Conservation (phyloP, 2,888 invertebrate genomes). For the Ametastegia equiseti region DNA sequence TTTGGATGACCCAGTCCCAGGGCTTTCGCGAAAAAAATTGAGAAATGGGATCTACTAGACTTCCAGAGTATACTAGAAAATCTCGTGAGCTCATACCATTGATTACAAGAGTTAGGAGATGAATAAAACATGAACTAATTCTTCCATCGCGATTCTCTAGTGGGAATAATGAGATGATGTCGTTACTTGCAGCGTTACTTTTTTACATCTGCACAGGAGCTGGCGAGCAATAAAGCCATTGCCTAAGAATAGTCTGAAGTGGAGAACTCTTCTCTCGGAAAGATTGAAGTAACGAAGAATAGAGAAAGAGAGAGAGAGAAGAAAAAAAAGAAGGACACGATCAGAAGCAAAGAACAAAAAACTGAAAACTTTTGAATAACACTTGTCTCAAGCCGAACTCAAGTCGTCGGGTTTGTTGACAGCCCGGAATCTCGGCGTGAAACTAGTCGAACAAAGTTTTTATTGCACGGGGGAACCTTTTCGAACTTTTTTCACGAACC, state of each 20-base stretch:
- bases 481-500: slow-evolving; percentile 9
- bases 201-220: not conserved
- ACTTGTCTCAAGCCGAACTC: slow-evolving; percentile 37
- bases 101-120: not conserved
- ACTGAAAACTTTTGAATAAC: slow-evolving; percentile 39
- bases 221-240: slow-evolving; percentile 13
- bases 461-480: slow-evolving; percentile 21
- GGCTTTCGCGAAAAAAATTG: too few species aligned
- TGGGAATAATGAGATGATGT: not conserved
- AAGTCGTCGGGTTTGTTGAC: slow-evolving; percentile 40
- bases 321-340: not conserved
- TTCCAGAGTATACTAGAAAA: not conserved
- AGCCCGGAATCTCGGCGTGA: slow-evolving; percentile 40
- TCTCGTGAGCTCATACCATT: not conserved
- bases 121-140: slow-evolving; percentile 2
- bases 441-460: slow-evolving; percentile 44
- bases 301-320: not conserved
- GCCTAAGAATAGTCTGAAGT: slow-evolving; percentile 9
- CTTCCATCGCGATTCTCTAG: not conserved
- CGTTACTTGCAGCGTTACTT: slow-evolving; percentile 23
- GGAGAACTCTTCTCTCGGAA: not conserved
- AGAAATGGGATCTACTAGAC: too few species aligned
- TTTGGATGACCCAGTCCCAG: too few species aligned
- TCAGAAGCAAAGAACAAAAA: not conserved
- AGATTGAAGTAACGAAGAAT: slow-evolving; percentile 17